Conservation (phyloP, 1,140 invertebrate species). For the Drusus annulatus region DNA sequence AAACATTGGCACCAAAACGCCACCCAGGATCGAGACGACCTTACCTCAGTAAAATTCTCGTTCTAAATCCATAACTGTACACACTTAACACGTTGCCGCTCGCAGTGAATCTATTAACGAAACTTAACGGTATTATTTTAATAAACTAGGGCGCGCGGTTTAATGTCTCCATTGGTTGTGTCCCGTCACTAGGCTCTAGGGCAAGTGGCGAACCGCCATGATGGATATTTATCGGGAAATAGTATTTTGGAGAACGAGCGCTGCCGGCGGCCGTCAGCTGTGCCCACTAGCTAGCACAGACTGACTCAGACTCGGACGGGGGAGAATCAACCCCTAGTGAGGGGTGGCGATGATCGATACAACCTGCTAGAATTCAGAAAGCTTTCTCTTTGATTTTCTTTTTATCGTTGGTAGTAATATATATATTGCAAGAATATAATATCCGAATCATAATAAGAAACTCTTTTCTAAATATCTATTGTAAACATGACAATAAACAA, state of each 20-base stretch:
- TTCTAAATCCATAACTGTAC: slow-evolving; percentile 37
- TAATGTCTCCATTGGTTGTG: not conserved
- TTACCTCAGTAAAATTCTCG: slow-evolving; percentile 37
- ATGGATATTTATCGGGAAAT: slow-evolving; percentile 36
- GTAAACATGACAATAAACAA: no score
- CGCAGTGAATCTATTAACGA: not conserved
- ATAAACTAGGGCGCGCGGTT: not conserved
- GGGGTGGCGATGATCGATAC: not conserved
- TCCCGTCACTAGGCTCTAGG: slow-evolving; percentile 28
- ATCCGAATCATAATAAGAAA: no score
- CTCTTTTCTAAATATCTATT: no score
- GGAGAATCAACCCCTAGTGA: slow-evolving; percentile 4
- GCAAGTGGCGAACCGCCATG: slow-evolving; percentile 19
- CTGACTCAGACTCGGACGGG: slow-evolving; percentile 45
- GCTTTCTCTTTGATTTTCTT: no score
- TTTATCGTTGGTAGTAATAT: no score
- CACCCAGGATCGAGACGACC: not conserved
- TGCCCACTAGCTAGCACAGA: slow-evolving; percentile 49
- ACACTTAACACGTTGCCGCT: slow-evolving; percentile 6
- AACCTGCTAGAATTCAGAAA: not conserved
- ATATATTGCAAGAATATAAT: no score
- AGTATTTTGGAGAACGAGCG: slow-evolving; percentile 32
- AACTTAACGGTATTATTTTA: slow-evolving; percentile 1
- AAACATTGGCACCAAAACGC: not conserved
- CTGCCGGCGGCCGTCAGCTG: slow-evolving; percentile 36